Evolutionary conservation across 2,888 invertebrate genomes (phyloP).

Genomic region (Spodoptera littoralis): DNA sequence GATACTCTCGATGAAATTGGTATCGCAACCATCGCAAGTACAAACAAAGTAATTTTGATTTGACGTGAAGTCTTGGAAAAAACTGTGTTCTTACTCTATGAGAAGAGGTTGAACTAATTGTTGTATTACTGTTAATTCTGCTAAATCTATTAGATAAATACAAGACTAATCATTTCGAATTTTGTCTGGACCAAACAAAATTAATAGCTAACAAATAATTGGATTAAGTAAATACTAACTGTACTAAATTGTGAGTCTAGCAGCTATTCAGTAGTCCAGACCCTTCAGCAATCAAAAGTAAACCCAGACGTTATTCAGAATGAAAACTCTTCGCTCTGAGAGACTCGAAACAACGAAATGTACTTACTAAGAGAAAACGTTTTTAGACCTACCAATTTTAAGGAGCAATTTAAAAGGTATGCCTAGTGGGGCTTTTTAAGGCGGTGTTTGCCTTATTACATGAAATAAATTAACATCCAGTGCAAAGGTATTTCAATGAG

Average conservation of each 20-base stretch:
- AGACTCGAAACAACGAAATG: conserved; percentile 55
- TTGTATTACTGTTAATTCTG: too few relatives aligned
- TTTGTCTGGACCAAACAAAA: not conserved
- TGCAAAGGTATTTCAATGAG: conserved; percentile 69
- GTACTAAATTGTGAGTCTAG: conserved; percentile 21
- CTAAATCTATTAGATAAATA: conserved; percentile 9
- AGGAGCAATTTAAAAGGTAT: conserved; percentile 57
- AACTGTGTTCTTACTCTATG: too few relatives aligned
- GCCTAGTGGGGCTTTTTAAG: conserved; percentile 56
- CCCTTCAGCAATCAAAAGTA: conserved; percentile 49
- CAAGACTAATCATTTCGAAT: not conserved
- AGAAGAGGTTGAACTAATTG: too few relatives aligned
- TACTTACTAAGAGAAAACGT: conserved; percentile 55
- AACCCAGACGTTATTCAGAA: conserved; percentile 48
- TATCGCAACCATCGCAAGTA: too few relatives aligned
- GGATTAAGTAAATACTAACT: conserved; percentile 13
- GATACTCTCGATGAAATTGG: too few relatives aligned
- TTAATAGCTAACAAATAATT: conserved; percentile 18
- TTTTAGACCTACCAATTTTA: conserved; percentile 56
- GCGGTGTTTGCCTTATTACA: conserved; percentile 64
- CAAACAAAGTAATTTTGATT: too few relatives aligned
- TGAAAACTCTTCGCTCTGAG: conserved; percentile 46
- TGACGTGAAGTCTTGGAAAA: too few relatives aligned
- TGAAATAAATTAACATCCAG: conserved; percentile 70
- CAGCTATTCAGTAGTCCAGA: conserved; percentile 26